Evolutionary conservation across 2,113 vertebrate species (phyloP), one percentile per base, ranked within the genome.

Genomic region (Paramisgurnus dabryanus): DNA sequence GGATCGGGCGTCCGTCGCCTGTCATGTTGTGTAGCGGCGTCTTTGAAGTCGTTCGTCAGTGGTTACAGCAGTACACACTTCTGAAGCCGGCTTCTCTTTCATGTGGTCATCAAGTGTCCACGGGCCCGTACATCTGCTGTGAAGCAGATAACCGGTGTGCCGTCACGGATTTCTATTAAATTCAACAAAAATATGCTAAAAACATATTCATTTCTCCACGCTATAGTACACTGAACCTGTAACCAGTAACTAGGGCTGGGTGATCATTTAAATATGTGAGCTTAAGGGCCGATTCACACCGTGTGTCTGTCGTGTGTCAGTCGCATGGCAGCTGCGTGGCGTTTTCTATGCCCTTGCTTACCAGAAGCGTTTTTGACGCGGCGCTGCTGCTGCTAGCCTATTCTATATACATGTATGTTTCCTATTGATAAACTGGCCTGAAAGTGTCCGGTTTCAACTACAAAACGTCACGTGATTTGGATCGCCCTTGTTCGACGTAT

Each of bases 11-110:
- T 82, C 65, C 87, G 76, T 84, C 86, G 85, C 85, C 90, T 87
- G 89, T 92, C 89, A 89, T 89, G 87, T 89, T 90, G 85, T 55
- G 69, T 90, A 89, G 88, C 89, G 64, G 83, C 75, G 78, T 53
- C 89, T 93, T 92, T 92, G 91, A 93, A 90, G 91, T 89, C 43
- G 53, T 76, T 83, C 80, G 86, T 90, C 89, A 88, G 87, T 79
- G 82, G 85, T 83, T 79, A 72, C 88, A 87, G 89, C 84, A 76
- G 86, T 89, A 89, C 84, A 80, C 82, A 88, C 90, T 90, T 91
- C 87, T 87, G 89, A 89, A 83, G 86, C 85, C 84, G 81, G 79
- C 71, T 89, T 85, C 87, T 87, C 90, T 92, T 92, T 91, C 87
- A 91, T 90, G 89, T 90, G 90, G 87, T 89, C 87, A 88, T 90